These are phyloP conservation scores for Nomia melanderi DNA, from an alignment of 1,140 invertebrate genomes.

Conservation along the genomic window DNA sequence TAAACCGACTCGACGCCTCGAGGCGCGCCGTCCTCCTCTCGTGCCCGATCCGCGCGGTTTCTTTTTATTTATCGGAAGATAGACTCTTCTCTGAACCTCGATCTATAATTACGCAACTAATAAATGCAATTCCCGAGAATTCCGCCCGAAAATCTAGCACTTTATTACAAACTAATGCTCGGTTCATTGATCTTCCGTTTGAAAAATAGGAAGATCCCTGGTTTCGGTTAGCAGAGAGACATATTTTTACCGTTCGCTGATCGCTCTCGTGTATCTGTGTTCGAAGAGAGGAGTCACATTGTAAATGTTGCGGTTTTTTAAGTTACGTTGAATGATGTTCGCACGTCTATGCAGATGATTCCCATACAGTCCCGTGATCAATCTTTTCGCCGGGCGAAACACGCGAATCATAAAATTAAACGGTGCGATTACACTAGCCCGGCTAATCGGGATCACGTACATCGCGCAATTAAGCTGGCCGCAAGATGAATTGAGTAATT, in stretches of 20 bases:
- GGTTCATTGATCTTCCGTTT: too few relatives aligned
- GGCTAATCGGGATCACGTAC: slow-evolving; percentile 54
- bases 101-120: slow-evolving; percentile 16
- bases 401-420: slow-evolving; percentile 55
- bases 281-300: too few relatives aligned
- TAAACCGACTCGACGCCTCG: slow-evolving; percentile 70
- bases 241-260: too few relatives aligned
- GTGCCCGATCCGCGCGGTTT: slow-evolving; percentile 62
- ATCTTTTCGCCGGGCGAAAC: slow-evolving; percentile 48
- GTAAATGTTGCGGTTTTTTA: too few relatives aligned
- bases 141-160: not conserved
- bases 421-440: slow-evolving; percentile 46
- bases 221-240: too few relatives aligned
- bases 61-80: slow-evolving; percentile 45
- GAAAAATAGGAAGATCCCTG: too few relatives aligned
- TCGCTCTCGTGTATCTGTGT: too few relatives aligned
- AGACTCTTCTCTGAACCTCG: not conserved
- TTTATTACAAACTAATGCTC: too few relatives aligned
- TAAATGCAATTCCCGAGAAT: not conserved
- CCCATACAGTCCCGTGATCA: slow-evolving; percentile 42
- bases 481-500: slow-evolving; percentile 63
- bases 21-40: slow-evolving; percentile 63
- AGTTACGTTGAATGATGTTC: too few relatives aligned
- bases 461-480: slow-evolving; percentile 40
- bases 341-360: too few relatives aligned